Base-by-base conservation (phyloP, 2,797 vertebrate species). In the Falco biarmicus region DNA sequence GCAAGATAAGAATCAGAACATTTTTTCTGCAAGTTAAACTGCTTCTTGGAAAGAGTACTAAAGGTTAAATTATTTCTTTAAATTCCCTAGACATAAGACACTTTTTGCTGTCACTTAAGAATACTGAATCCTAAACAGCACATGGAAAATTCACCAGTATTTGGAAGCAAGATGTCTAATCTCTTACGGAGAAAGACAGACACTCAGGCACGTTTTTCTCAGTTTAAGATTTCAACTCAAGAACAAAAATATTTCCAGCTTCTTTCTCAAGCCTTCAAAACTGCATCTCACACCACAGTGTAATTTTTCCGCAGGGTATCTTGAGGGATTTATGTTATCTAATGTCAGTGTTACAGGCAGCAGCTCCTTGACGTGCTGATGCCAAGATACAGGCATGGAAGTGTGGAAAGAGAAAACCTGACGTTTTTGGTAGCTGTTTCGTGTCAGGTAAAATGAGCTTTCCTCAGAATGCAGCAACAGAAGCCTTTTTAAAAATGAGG, bases 261-360 rank as follows among this genome's bases (percentile, higher is more conserved):
- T 70, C 56, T 83, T 89, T 90, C 76, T 89, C 87, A n/a, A 91
- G 56, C 76, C 43, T 90, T 95, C 94, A 73, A 81, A 95, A 88
- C 89, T 92, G 82, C 65, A 53, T 84, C 73, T 94, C 73, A 24
- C 31, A 53, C 15, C 15, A 15, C 13, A 0, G 66, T 18, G 63
- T 48, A 60, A 43, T 94, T 87, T 87, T 68, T 77, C 93, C 68
- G 63, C 32, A 1, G 81, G 75, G 37, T 31, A 11, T 57, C 87
- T 81, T 10, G 0, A 53, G 80, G 77, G 77, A 77, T 95, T 93
- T 93, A 12, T 56, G 56, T 89, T 95, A 56, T 29, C 87, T 48
- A 81, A 81, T 1, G 0, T 70, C 74, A 53, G 56, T 5, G 7
- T 53, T 61, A 4, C 48, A 84, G 68, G 91, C 80, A 92, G 91